Evolutionary conservation across 2,113 vertebrate species (phyloP).

Genomic region (Euleptes europaea): DNA sequence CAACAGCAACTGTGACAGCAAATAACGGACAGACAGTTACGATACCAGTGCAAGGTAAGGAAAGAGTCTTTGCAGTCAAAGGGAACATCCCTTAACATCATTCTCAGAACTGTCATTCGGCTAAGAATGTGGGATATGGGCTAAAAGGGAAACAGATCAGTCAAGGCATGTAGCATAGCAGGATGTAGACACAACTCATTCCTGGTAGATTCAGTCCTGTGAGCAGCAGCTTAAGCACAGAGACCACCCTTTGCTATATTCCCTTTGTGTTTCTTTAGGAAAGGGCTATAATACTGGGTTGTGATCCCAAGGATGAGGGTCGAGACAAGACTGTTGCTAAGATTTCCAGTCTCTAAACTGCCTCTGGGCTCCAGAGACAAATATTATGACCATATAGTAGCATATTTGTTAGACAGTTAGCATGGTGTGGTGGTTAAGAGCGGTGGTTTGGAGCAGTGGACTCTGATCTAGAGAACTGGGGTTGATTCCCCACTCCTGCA

Average conservation of each 20-base stretch:
- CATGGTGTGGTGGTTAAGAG: no score
- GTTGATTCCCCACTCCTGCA: no score
- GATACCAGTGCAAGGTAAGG: conserved; percentile 84
- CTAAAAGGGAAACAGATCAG: rapidly evolving
- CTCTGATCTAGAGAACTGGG: no score
- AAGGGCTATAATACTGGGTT: background rate
- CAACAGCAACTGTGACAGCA: conserved; percentile 84
- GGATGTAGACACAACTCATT: rapidly evolving
- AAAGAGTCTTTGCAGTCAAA: background rate
- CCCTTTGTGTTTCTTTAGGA: background rate
- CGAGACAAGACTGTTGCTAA: background rate
- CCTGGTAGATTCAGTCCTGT: background rate
- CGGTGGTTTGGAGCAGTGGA: no score
- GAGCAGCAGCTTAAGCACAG: rapidly evolving
- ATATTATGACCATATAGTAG: background rate
- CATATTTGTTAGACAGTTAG: no score
- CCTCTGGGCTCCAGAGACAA: background rate
- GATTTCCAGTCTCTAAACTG: background rate
- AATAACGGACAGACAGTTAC: conserved; percentile 86
- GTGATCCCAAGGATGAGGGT: background rate
- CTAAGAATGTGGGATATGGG: background rate
- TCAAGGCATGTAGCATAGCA: rapidly evolving
- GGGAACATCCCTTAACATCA: rapidly evolving
- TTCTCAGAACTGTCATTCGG: rapidly evolving
- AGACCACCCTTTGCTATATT: background rate